These are phyloP conservation scores for Lamellibrachia columna DNA, from an alignment of 2,888 invertebrate genomes.

Conservation along the genomic window DNA sequence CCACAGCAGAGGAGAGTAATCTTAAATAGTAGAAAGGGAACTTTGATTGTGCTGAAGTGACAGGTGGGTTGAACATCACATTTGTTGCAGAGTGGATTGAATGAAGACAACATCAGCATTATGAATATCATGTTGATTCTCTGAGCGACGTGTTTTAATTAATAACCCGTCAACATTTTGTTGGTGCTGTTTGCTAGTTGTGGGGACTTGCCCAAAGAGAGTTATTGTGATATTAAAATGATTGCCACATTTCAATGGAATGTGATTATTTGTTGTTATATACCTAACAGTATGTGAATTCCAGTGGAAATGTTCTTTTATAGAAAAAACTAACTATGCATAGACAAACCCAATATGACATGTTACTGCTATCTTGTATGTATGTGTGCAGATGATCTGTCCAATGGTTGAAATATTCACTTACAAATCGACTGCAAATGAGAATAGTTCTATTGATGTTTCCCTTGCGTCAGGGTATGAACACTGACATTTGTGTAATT, in stretches of 20 bases:
- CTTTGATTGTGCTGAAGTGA: no score
- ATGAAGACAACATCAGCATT: no score
- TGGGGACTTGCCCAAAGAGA: not conserved
- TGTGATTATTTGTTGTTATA: not conserved
- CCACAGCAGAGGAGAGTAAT: not conserved
- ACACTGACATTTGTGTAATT: not conserved
- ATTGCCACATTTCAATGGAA: not conserved
- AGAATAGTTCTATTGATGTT: constrained; percentile 18
- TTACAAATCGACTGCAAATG: not conserved
- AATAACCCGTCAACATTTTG: not conserved
- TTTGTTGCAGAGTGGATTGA: no score
- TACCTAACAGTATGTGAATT: not conserved
- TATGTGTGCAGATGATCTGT: no score
- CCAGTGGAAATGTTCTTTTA: not conserved
- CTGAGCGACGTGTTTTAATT: not conserved
- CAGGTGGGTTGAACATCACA: no score
- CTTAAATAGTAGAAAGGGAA: not conserved
- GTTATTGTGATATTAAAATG: not conserved
- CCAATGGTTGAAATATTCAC: no score
- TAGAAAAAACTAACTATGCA: no score
- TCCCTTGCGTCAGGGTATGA: not conserved
- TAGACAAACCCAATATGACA: no score
- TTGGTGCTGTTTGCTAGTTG: not conserved
- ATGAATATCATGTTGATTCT: no score
- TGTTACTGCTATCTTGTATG: no score